Base-by-base conservation (phyloP, 2,888 invertebrate genomes). In the Idaea dimidiata region DNA sequence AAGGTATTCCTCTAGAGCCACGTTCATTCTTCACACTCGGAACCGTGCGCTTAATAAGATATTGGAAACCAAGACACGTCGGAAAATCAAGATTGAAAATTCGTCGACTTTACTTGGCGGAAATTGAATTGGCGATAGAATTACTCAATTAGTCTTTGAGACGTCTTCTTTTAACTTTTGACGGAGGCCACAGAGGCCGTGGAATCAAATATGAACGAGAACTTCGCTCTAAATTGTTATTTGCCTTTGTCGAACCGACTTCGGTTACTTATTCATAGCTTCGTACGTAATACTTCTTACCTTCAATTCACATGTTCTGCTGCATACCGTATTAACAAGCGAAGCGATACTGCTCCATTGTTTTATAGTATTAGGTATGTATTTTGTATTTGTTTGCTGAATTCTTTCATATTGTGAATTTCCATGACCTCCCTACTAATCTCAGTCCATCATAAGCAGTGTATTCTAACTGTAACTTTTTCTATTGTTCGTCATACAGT, bases 81-180 rank as follows among this genome's bases (percentile, higher is more conserved):
- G 61, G 71, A 74, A 76, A 71, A 70, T 72, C 70, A 67, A 67
- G 59, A 75, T 74, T 74, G 72, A 72, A 75, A 72, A 75, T 75
- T 74, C 70, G 69, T 72, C 66, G 16, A 6, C 58, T 63, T 43
- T 8, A 56, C 18, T 54, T 65, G 63, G 69, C 67, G 71, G 68
- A 77, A 81, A 81, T 80, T 76, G 72, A 80, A 74, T 80, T 80
- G 72, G 68, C 73, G 62, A 66, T 72, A 69, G 71, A 75, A 76
- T 78, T 69, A 72, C 75, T 73, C 71, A 78, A 83, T 83, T 80
- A 81, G 73, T 70, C 67, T 66, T 59, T 68, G 65, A 68, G 64
- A 67, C 72, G 64, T 69, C 69, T 75, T 69, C 66, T 70, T 72
- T 72, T 57, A 62, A 68, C 61, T 68, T 43, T 67, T 68, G 65